A percentile compares a stretch with the other conserved stretches of the same genome.
phyloP scores from a whole-genome alignment of 1,140 invertebrate species.

The Drosophila malerkotliana region DNA sequence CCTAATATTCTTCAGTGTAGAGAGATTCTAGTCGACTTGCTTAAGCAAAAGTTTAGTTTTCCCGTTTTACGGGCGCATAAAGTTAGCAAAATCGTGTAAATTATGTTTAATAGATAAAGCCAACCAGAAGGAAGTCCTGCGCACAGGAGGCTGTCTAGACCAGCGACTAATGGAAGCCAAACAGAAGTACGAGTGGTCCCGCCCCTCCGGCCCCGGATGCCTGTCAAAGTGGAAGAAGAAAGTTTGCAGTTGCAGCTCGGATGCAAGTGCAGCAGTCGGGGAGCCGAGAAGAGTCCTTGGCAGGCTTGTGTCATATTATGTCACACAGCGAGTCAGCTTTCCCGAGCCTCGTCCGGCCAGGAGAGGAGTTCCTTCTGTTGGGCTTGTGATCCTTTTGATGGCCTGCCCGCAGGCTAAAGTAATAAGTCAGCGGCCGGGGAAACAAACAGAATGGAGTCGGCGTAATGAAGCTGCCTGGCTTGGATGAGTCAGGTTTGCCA shows the following conservation, averaged over 20 bases:
- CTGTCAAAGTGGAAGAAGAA: slow-evolving; percentile 19
- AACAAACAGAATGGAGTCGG: slow-evolving; percentile 28
- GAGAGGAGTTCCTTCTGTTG: slow-evolving; percentile 39
- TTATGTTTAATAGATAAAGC: slow-evolving; percentile 77
- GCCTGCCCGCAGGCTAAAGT: slow-evolving; percentile 60
- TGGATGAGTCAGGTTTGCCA: slow-evolving; percentile 48
- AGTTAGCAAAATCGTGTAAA: slow-evolving; percentile 78
- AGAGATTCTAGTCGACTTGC: slow-evolving; percentile 20
- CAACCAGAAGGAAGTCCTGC: slow-evolving; percentile 36
- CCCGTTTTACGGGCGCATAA: slow-evolving; percentile 32
- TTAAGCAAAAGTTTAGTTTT: slow-evolving; percentile 43
- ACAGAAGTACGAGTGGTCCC: not conserved
- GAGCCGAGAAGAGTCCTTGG: slow-evolving; percentile 36
- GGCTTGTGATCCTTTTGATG: slow-evolving; percentile 32
- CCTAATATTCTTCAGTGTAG: not conserved
- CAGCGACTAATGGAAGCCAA: slow-evolving; percentile 52
- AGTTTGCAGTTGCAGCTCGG: slow-evolving; percentile 17
- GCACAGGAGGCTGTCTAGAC: slow-evolving; percentile 52
- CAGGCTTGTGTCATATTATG: slow-evolving; percentile 47
- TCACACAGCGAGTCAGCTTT: slow-evolving; percentile 18
- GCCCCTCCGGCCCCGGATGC: not conserved
- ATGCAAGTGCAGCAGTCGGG: slow-evolving; percentile 24
- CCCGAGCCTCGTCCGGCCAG: not conserved
- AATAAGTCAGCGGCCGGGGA: slow-evolving; percentile 45
- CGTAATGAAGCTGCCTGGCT: slow-evolving; percentile 55